Base-by-base conservation (phyloP, 2,888 invertebrate species). In the Tinea semifulvella region DNA sequence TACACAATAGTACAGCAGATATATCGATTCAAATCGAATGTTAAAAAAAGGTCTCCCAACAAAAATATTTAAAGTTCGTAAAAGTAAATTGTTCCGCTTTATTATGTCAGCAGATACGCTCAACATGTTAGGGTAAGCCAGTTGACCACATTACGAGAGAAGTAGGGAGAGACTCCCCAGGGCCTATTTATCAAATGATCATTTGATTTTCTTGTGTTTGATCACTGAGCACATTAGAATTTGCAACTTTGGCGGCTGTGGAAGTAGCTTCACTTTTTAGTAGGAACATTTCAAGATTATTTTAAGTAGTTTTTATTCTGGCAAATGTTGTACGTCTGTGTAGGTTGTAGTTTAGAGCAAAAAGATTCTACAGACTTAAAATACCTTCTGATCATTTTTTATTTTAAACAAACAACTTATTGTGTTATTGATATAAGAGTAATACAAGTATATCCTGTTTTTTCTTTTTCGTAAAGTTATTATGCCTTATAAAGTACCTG, bases 171-270 rank as follows among this genome's bases (percentile, higher is more conserved):
- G 52, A 62, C 67, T 63, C 72, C 70, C 63, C 58, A 52, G 68
- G 68, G 71, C 71, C 76, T 68, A 81, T 81, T 82, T 80, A 82
- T 82, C 81, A 81, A 81, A 82, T 81, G 76, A 82, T 81, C 81
- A 77, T 81, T 82, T 82, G 80, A 81, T 82, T 81, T 81, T 77
- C 80, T 82, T 81, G 80, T 81, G 75, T 82, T 81, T 81, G 80
- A 81, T 81, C 81, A 81, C 68, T 77, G 79, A 75, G 64, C 79
- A 77, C 79, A 76, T 79, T 79, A 80, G 62, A 69, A 72, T 77
- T 77, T 73, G 75, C 75, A 72, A 73, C 66, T 62, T 40, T 27
- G 20, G 22, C 40, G 22, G n/a, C 22, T 20, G 20, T 22, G 22
- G 11, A 14, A 42, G 65, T 69, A 74, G 72, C 71, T 73, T 70